These are phyloP conservation scores for Branchipolynoe longqiensis DNA, from an alignment of 2,888 invertebrate genomes.

Conservation along the genomic window DNA sequence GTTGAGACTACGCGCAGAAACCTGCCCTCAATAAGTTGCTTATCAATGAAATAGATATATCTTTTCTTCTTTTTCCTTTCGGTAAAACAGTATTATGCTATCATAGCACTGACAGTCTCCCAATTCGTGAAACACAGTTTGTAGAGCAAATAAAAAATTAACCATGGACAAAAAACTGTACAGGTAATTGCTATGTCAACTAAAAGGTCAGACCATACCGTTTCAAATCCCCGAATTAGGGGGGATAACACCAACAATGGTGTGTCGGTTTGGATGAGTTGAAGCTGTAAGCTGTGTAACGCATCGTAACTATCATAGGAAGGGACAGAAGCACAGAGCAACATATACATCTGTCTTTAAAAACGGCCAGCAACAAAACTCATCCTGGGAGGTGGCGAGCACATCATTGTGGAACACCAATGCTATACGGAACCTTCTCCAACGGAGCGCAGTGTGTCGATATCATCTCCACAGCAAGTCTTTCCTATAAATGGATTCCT, in stretches of 20 bases:
- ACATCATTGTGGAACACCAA: slow-evolving; percentile 27
- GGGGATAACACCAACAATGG: not conserved
- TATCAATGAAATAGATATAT: slow-evolving; percentile 25
- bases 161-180: slow-evolving; percentile 1
- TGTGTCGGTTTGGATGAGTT: no score
- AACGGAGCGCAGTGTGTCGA: no score
- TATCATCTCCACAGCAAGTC: not conserved
- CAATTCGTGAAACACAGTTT: not conserved
- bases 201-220: not conserved
- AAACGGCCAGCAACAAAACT: not conserved
- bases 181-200: not conserved
- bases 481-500: slow-evolving; percentile 21
- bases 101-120: not conserved
- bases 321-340: not conserved
- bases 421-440: no score
- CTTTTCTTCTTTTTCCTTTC: not conserved
- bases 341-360: not conserved
- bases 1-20: slow-evolving; percentile 20
- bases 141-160: slow-evolving; percentile 1
- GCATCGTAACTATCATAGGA: not conserved
- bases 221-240: not conserved
- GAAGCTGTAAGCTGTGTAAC: not conserved
- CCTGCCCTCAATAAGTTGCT: slow-evolving; percentile 11
- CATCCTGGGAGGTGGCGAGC: not conserved
- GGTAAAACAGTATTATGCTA: not conserved